Conservation (phyloP, 2,113 vertebrate species). For the Monopterus albus region DNA sequence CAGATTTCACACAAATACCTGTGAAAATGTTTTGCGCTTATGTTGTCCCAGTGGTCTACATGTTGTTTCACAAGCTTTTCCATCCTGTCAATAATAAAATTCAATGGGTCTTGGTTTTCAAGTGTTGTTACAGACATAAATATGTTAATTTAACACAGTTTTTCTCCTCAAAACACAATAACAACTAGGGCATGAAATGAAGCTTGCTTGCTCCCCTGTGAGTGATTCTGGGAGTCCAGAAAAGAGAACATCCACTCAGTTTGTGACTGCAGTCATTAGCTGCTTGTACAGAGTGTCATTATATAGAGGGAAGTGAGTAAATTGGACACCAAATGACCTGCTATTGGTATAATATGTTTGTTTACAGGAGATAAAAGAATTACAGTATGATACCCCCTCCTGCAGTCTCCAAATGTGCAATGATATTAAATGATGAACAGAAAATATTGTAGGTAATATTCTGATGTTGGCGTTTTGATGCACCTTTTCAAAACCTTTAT, state of each 20-base stretch:
- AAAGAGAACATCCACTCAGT: background rate
- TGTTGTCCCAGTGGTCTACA: background rate
- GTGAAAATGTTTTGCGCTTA: background rate
- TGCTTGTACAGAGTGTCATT: background rate
- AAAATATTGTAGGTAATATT: background rate
- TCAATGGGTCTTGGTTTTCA: background rate
- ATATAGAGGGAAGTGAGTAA: background rate
- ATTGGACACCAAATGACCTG: background rate
- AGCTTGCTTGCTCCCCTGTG: background rate
- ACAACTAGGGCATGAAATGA: slow-evolving; percentile 46
- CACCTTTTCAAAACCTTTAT: slow-evolving; percentile 2
- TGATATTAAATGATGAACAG: background rate
- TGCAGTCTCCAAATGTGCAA: background rate
- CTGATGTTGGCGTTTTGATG: slow-evolving; percentile 1
- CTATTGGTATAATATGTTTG: background rate
- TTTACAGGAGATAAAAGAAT: slow-evolving; percentile 22
- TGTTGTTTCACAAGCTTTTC: background rate
- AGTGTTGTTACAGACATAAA: slow-evolving; percentile 3
- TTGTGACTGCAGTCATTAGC: slow-evolving; percentile 27
- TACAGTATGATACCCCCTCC: background rate
- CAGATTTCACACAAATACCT: background rate
- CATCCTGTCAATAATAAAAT: background rate
- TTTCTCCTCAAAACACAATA: slow-evolving; percentile 21
- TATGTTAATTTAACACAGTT: slow-evolving; percentile 27
- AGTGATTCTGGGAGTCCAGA: slow-evolving; percentile 9